A percentile compares a stretch with the other conserved stretches of the same genome.
Conservation (phyloP, 2,888 invertebrate species). For the Andrena hattorfiana region DNA sequence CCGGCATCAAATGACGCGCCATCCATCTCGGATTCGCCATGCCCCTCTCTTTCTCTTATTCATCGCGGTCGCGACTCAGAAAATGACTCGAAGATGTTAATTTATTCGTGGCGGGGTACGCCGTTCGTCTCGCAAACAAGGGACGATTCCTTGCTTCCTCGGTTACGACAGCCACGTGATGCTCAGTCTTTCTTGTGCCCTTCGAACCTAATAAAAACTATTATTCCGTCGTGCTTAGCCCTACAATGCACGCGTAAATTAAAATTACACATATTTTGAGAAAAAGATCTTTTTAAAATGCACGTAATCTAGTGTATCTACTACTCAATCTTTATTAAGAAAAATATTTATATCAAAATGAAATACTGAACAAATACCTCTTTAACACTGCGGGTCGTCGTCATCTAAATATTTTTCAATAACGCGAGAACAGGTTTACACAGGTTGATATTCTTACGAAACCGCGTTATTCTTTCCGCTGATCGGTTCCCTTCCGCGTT, state of each 20-base stretch:
- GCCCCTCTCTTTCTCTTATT: slow-evolving; percentile 3
- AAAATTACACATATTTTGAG: too few species aligned
- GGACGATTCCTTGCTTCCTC: slow-evolving; percentile 48
- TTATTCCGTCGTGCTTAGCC: slow-evolving; percentile 44
- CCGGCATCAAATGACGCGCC: background rate
- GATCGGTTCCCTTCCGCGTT: slow-evolving; percentile 34
- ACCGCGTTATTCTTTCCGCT: slow-evolving; percentile 36
- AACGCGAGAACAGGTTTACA: too few species aligned
- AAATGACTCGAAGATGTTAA: slow-evolving; percentile 48
- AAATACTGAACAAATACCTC: too few species aligned
- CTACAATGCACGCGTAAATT: slow-evolving; percentile 37
- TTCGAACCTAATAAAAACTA: slow-evolving; percentile 42
- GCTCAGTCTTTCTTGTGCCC: slow-evolving; percentile 4
- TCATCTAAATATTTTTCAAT: too few species aligned
- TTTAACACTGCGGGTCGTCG: too few species aligned
- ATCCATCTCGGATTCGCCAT: background rate
- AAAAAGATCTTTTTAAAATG: too few species aligned
- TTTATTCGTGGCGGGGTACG: slow-evolving; percentile 37
- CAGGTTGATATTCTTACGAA: background rate
- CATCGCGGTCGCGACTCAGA: background rate
- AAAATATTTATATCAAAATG: too few species aligned
- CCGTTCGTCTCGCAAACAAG: slow-evolving; percentile 32
- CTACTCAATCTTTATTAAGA: too few species aligned
- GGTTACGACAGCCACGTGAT: slow-evolving; percentile 32
- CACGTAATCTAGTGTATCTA: too few species aligned